phyloP scores from a whole-genome alignment of 53 echinoderm and acorn worm genomes.

The Mesocentrotus franciscanus region DNA sequence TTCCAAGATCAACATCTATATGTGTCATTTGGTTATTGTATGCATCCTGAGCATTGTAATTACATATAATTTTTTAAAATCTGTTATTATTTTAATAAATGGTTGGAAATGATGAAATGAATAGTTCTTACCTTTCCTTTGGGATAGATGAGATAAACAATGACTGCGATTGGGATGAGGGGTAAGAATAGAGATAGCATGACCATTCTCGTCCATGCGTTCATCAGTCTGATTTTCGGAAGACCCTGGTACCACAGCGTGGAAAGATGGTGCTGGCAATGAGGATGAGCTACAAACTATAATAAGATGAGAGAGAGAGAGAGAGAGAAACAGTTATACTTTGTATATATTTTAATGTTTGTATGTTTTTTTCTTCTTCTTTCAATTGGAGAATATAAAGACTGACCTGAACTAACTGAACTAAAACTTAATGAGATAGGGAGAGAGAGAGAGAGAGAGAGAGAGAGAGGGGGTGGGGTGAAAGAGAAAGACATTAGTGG shows the following conservation, averaged over 20 bases:
- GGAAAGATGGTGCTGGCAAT: conserved; percentile 79
- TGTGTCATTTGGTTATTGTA: not conserved
- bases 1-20: no score
- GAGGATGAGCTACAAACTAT: conserved; percentile 83
- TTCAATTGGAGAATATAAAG: not conserved
- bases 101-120: not conserved
- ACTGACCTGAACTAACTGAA: not conserved
- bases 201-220: conserved; percentile 35
- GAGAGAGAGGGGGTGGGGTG: not conserved
- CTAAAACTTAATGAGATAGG: not conserved
- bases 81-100: not conserved
- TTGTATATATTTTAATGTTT: no score
- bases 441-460: not conserved
- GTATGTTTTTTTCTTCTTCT: not conserved
- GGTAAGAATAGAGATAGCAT: conserved; percentile 32
- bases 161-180: conserved; percentile 61
- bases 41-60: no score
- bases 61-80: no score
- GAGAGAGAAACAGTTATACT: not conserved
- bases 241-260: conserved; percentile 74
- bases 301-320: not conserved
- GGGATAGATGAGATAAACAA: conserved; percentile 72
- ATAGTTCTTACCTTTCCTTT: conserved; percentile 10
- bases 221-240: conserved; percentile 64
- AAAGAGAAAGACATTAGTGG: not conserved